A percentile compares a stretch with the other conserved stretches of the same genome.
Conservation (phyloP, 53 echinoderm and acorn worm species). For the Patiria pectinifera region DNA sequence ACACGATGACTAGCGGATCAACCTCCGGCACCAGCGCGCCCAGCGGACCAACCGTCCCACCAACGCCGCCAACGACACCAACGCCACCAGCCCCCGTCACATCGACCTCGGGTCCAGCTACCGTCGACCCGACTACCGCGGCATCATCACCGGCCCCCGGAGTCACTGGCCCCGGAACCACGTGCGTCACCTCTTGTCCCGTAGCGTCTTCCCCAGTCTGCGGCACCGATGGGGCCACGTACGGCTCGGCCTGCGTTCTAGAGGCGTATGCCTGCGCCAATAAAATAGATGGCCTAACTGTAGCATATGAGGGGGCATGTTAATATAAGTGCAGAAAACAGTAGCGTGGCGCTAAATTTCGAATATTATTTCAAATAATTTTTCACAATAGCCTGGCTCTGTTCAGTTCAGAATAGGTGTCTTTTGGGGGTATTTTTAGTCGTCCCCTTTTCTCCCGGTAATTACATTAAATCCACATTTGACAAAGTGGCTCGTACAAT, state of each 20-base stretch:
- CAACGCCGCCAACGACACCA: background rate
- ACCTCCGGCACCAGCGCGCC: too few relatives aligned
- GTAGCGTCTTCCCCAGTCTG: background rate
- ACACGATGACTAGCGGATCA: background rate
- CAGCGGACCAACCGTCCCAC: background rate
- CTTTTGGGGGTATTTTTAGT: too few relatives aligned
- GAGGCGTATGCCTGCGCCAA: conserved; percentile 28
- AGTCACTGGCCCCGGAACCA: background rate
- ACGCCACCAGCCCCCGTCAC: background rate
- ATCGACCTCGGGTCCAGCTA: background rate
- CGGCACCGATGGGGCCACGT: conserved; percentile 10
- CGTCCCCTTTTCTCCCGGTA: too few relatives aligned
- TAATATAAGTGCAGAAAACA: too few relatives aligned
- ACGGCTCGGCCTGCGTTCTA: conserved; percentile 17
- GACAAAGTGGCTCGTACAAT: too few relatives aligned
- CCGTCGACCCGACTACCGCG: background rate
- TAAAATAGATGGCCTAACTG: background rate
- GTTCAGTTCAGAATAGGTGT: too few relatives aligned
- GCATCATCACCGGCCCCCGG: background rate
- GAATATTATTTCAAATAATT: too few relatives aligned
- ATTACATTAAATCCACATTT: too few relatives aligned
- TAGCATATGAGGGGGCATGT: conserved; percentile 1
- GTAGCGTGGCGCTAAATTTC: too few relatives aligned
- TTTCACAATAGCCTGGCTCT: too few relatives aligned
- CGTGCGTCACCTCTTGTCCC: conserved; percentile 5